phyloP scores from a whole-genome alignment of 2,113 vertebrate species.

The Chloebia gouldiae region DNA sequence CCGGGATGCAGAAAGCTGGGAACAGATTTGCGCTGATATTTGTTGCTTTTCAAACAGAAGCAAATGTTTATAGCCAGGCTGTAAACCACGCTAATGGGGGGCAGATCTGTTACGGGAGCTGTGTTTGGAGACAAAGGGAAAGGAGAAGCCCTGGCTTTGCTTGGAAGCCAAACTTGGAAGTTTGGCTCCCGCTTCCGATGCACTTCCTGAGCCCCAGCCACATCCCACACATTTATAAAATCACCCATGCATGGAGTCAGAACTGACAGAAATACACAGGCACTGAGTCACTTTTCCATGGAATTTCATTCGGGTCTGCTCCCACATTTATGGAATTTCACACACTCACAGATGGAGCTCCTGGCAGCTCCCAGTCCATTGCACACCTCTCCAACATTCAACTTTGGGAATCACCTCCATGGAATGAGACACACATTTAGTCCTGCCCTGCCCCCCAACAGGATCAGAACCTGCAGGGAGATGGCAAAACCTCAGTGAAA shows the following conservation, averaged over 20 bases:
- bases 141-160: not conserved
- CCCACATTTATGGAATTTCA: not conserved
- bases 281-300: not conserved
- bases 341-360: accelerated
- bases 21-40: conserved; percentile 31
- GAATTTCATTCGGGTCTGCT: not conserved
- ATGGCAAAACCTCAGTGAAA: not conserved
- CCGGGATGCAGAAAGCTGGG: not conserved
- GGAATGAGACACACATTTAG: accelerated
- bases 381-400: accelerated
- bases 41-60: conserved; percentile 62
- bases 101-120: not conserved
- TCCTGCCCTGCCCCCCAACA: not conserved
- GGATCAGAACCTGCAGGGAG: not conserved
- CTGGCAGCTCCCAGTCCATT: accelerated
- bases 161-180: not conserved
- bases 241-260: not conserved
- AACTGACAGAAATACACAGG: not conserved
- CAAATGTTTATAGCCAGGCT: conserved; percentile 41
- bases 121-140: not conserved
- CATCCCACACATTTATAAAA: not conserved
- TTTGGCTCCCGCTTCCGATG: not conserved
- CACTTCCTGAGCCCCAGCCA: not conserved
- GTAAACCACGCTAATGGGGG: conserved; percentile 40
- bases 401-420: not conserved